Evolutionary conservation across 2,113 vertebrate species (phyloP).

Genomic region (Nyctereutes procyonoides): DNA sequence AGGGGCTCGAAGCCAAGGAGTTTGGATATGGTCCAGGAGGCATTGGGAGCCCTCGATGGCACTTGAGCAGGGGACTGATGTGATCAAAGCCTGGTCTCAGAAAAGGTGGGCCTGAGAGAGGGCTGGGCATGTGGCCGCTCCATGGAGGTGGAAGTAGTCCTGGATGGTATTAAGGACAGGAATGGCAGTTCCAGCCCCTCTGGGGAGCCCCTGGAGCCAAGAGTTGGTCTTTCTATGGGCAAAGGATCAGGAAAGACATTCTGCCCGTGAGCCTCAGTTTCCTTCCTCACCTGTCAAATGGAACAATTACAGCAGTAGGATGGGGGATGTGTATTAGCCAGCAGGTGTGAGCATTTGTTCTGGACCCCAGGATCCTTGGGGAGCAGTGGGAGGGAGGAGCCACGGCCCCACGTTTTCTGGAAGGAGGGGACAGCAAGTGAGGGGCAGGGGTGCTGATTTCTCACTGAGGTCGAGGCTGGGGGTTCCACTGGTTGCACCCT

Average conservation of each 20-base stretch:
- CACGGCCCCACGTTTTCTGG: accelerated
- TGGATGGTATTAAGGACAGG: background rate
- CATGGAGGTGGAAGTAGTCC: accelerated
- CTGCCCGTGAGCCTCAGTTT: background rate
- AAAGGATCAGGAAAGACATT: background rate
- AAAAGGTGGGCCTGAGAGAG: background rate
- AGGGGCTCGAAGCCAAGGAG: background rate
- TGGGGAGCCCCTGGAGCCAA: background rate
- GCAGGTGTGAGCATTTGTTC: background rate
- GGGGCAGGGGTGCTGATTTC: background rate
- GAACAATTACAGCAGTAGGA: background rate
- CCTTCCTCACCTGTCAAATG: background rate
- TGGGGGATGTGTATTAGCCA: background rate
- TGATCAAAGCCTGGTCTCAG: background rate
- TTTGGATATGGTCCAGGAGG: background rate
- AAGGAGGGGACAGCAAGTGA: background rate
- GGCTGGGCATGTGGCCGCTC: background rate
- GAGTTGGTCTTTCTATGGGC: background rate
- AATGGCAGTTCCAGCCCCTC: too few relatives aligned
- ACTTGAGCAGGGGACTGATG: background rate
- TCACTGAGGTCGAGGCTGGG: background rate
- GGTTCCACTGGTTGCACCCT: background rate
- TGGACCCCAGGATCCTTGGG: background rate
- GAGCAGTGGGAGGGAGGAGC: background rate
- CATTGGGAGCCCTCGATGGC: background rate